Evolutionary conservation across 2,888 invertebrate species (phyloP).

Genomic region (Noctua janthe): DNA sequence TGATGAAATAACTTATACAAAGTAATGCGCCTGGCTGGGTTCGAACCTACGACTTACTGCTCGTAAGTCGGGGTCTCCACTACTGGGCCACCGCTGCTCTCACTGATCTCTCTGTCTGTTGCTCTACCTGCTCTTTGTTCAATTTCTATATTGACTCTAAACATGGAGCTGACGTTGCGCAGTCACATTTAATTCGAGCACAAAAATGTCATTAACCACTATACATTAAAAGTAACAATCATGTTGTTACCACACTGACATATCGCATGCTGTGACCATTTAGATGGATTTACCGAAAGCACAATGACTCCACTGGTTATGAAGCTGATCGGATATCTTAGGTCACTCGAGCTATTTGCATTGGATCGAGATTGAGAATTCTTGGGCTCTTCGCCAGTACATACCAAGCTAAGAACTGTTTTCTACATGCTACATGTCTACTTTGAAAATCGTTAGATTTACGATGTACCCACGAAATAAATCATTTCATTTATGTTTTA

Average conservation of each 20-base stretch:
- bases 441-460: neutral
- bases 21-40: too few species aligned
- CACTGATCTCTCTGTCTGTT: too few species aligned
- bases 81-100: too few species aligned
- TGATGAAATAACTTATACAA: too few species aligned
- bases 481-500: constrained; percentile 1
- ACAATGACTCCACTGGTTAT: constrained; percentile 75
- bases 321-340: constrained; percentile 74
- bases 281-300: constrained; percentile 84
- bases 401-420: neutral
- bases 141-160: constrained; percentile 24
- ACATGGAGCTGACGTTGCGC: constrained; percentile 27
- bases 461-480: constrained; percentile 1
- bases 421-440: constrained; percentile 1
- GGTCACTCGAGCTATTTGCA: constrained; percentile 18
- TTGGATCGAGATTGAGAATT: constrained; percentile 42
- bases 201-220: constrained; percentile 54
- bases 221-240: constrained; percentile 74
- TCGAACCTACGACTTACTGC: too few species aligned
- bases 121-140: neutral
- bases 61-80: too few species aligned
- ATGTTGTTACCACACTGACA: constrained; percentile 79
- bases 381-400: constrained; percentile 33
- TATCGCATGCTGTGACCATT: constrained; percentile 82
- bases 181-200: constrained; percentile 45